phyloP scores from a whole-genome alignment of 2,113 vertebrate species.

The Pteropus alecto region DNA sequence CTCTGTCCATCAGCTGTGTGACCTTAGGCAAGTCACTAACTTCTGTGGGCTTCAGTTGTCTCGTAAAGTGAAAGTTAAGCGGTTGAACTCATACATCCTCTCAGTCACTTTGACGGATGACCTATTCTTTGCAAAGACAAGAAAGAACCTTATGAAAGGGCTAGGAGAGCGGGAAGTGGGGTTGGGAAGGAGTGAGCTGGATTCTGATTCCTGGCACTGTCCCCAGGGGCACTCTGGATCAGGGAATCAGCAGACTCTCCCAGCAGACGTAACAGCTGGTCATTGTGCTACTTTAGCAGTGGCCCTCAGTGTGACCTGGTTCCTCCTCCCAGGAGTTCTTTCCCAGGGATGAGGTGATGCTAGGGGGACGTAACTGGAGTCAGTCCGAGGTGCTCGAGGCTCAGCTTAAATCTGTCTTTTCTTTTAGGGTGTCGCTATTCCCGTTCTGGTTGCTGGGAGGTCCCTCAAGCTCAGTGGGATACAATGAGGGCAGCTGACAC shows the following conservation, averaged over 20 bases:
- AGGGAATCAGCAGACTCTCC: neutral
- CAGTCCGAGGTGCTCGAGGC: neutral
- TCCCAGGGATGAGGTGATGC: neutral
- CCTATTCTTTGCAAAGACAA: neutral
- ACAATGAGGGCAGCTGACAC: no score
- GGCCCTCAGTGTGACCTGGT: neutral
- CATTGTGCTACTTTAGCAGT: neutral
- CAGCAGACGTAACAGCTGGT: neutral
- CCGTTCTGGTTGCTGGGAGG: neutral
- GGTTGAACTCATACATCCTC: neutral
- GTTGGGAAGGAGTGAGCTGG: fast-evolving
- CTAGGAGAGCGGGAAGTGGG: neutral
- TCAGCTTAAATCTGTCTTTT: neutral
- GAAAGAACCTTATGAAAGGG: neutral
- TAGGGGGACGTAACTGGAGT: neutral
- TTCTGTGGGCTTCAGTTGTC: neutral
- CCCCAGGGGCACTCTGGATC: neutral
- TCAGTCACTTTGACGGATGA: neutral
- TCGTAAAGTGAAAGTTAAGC: neutral
- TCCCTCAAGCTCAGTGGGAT: neutral
- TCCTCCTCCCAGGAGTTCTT: neutral
- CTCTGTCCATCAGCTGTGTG: neutral
- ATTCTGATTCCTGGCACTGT: neutral
- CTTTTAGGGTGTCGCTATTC: neutral
- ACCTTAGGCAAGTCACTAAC: neutral